Evolutionary conservation across 64 coral and sea anemone species (phyloP).

Genomic region (Anthopleura sola): DNA sequence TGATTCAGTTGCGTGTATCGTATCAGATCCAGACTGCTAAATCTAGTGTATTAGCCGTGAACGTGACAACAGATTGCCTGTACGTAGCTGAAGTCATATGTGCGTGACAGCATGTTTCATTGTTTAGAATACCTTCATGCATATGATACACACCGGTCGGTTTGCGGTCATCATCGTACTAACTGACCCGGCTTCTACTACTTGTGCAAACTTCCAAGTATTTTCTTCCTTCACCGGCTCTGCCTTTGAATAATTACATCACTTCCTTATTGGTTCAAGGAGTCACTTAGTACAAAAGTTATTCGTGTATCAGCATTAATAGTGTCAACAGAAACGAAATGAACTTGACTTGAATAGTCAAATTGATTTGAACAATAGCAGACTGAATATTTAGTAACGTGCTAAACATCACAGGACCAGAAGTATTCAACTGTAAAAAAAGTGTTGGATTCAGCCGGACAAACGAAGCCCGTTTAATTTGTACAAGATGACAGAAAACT

Average conservation of each 20-base stretch:
- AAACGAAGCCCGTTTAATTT: neutral
- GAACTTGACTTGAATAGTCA: neutral
- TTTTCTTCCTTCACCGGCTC: neutral
- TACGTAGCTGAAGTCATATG: too few relatives aligned
- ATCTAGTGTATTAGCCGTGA: too few relatives aligned
- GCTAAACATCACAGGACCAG: neutral
- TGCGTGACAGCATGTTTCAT: too few relatives aligned
- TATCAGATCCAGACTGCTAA: too few relatives aligned
- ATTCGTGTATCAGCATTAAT: neutral
- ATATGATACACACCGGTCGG: too few relatives aligned
- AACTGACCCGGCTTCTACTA: neutral
- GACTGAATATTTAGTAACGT: too few relatives aligned
- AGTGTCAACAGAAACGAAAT: neutral
- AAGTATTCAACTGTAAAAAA: neutral
- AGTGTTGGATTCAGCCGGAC: neutral
- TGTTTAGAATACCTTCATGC: too few relatives aligned
- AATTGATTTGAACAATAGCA: neutral
- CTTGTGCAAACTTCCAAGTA: neutral
- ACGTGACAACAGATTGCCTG: too few relatives aligned
- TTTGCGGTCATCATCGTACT: neutral
- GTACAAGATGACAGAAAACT: neutral
- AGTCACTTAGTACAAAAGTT: neutral
- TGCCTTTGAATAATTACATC: neutral
- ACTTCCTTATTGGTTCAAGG: neutral
- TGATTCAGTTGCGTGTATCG: too few relatives aligned